phyloP scores from a whole-genome alignment of 2,113 vertebrate genomes.

The Pionites leucogaster region DNA sequence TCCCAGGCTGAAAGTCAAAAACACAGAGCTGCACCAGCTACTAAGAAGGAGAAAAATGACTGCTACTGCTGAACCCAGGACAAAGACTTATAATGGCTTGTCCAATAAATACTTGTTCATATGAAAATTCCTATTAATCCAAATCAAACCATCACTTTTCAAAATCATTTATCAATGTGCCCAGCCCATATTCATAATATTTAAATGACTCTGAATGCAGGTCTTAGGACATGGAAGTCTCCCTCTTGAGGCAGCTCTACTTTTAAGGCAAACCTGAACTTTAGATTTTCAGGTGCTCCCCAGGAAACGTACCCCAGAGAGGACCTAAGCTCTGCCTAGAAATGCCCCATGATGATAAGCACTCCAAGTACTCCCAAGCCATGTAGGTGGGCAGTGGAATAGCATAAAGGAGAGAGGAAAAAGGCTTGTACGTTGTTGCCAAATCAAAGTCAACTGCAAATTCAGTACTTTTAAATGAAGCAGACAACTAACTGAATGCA shows the following conservation, averaged over 20 bases:
- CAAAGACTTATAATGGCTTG: background rate
- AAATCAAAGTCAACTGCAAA: background rate
- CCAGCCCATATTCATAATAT: background rate
- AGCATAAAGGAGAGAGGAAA: background rate
- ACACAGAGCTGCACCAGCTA: background rate
- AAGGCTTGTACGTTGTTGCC: background rate
- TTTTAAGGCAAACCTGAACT: background rate
- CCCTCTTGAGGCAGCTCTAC: background rate
- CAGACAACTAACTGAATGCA: background rate
- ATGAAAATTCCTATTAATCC: background rate
- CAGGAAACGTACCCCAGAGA: background rate
- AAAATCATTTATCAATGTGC: background rate
- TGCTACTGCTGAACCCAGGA: background rate
- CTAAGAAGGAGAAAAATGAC: background rate
- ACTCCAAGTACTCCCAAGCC: background rate
- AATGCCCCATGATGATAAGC: fast-evolving
- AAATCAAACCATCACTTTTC: background rate
- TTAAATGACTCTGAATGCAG: background rate
- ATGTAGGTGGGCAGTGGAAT: fast-evolving
- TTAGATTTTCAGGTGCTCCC: background rate
- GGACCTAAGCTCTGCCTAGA: background rate
- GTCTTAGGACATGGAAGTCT: fast-evolving
- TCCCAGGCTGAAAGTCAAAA: background rate
- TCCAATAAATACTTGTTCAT: background rate
- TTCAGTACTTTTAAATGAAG: background rate